Base-by-base conservation (phyloP, 2,888 invertebrate species). In the Chaitophorus viminalis region DNA sequence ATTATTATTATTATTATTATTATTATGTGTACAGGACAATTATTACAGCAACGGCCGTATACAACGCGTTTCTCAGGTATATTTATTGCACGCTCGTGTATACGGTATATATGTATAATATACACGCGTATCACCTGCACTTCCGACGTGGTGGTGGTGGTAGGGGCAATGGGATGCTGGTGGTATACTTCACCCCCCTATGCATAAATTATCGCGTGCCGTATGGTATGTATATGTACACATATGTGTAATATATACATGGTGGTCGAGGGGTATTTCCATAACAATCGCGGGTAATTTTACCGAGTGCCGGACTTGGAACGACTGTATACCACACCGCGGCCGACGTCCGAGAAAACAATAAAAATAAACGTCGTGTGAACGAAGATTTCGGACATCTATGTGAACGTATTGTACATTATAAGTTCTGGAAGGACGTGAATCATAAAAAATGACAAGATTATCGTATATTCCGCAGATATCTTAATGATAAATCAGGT, bases 241-340 rank as follows among this genome's bases (percentile, higher is more conserved):
- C 18, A 68, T 25, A 33, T 60, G 29, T 21, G 11, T 31, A 54
- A 18, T 60, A 18, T 18, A 3, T n/a, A 14, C 46, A 33, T 25
- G 9, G 52, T 25, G 3, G 29, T 21, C 46, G 14, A 2, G 31
- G 31, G 21, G 14, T 29, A 86, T 86, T 86, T 79, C 72, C 86
- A 86, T 79, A 79, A 86, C 86, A 86, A 86, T 86, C 25, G 39
- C 72, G 9, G 72, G 79, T 86, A 79, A 86, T 86, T 86, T 79
- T 74, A 68, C 68, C 18, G 21, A 36, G 54, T 46, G 14, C n/a
- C 54, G 21, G n/a, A 21, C 14, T 31, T 9, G 52, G 14, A 6
- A 54, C 18, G 29, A 76, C 46, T 9, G n/a, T n/a, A n/a, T n/a
- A n/a, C n/a, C n/a, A n/a, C n/a, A n/a, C 46, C 46, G 54, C n/a